Evolutionary conservation across 2,113 vertebrate species (phyloP).

Genomic region (Bungarus multicinctus): DNA sequence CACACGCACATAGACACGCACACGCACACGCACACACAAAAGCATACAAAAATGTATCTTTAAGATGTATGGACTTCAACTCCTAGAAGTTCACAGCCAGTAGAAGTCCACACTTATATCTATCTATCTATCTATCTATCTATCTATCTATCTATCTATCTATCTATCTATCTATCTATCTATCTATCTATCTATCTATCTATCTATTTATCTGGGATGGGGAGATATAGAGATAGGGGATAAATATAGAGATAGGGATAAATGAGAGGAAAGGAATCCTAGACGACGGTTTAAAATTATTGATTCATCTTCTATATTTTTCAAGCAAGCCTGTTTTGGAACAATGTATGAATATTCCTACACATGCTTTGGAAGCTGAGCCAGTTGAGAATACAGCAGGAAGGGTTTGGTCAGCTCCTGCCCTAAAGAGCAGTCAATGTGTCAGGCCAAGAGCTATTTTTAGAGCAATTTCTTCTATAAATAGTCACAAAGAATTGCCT

Average conservation of each 20-base stretch:
- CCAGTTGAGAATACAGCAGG: conserved; percentile 14
- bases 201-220: no score
- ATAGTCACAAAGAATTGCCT: conserved; percentile 61
- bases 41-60: not conserved
- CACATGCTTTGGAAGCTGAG: conserved; percentile 9
- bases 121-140: no score
- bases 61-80: not conserved
- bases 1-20: not conserved
- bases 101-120: not conserved
- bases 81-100: not conserved
- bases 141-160: no score
- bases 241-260: not conserved
- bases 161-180: no score
- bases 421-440: conserved; percentile 49
- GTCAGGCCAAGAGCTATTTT: conserved; percentile 62
- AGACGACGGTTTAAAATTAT: not conserved
- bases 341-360: not conserved
- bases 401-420: conserved; percentile 44
- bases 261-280: not conserved
- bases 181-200: no score
- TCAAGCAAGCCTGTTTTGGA: not conserved
- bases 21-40: not conserved
- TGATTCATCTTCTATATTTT: not conserved
- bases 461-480: conserved; percentile 54
- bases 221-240: no score